These are phyloP conservation scores for Panulirus ornatus DNA, from an alignment of 1,140 invertebrate genomes.

Conservation along the genomic window DNA sequence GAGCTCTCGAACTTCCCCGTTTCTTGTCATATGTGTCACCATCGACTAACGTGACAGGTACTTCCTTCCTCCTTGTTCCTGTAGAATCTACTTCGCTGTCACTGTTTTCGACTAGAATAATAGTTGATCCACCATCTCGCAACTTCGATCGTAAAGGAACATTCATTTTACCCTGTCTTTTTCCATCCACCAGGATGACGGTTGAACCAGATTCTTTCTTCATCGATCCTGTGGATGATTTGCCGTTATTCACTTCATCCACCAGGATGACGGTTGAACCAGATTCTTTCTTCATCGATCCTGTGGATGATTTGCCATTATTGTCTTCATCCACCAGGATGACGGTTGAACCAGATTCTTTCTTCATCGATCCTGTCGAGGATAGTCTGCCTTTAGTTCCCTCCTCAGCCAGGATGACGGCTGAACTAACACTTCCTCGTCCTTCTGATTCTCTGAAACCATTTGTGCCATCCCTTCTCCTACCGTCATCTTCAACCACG, in stretches of 20 bases:
- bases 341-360: neutral
- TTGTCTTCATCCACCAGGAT: no score
- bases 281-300: no score
- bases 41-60: neutral
- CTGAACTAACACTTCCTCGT: neutral
- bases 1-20: neutral
- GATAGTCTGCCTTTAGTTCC: no score
- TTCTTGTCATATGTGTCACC: no score
- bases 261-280: conserved; percentile 24
- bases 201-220: no score
- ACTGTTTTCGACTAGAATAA: neutral
- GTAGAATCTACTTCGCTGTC: neutral
- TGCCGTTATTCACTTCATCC: neutral
- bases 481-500: neutral
- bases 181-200: conserved; percentile 12
- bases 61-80: neutral
- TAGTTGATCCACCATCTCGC: neutral
- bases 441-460: neutral
- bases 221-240: neutral
- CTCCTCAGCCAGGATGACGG: no score
- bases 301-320: neutral
- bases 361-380: neutral
- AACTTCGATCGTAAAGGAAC: neutral
- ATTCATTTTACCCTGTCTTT: neutral
- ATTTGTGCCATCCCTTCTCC: no score